Conservation (phyloP, 2,888 invertebrate species). For the Rhabditoides inermis region DNA sequence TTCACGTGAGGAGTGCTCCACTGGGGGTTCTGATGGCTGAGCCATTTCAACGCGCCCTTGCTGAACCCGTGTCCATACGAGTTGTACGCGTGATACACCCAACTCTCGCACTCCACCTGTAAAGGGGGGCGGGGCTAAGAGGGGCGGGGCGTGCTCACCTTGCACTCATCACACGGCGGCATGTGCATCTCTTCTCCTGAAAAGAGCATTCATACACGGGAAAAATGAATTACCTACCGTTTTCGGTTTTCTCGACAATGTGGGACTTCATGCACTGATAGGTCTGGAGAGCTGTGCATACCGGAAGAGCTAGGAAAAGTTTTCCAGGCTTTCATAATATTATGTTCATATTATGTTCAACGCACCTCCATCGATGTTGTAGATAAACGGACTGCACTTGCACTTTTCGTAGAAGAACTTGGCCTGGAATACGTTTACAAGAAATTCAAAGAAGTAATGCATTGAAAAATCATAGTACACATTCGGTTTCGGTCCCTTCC, state of each 20-base stretch:
- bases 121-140: too few species aligned
- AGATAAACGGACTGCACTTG: conserved; percentile 33
- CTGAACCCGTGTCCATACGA: conserved; percentile 40
- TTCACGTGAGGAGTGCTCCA: conserved; percentile 24
- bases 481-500: too few species aligned
- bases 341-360: background rate
- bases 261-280: conserved; percentile 19
- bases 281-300: conserved; percentile 23
- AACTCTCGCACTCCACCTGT: conserved; percentile 20
- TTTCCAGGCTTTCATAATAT: background rate
- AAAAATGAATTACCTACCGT: too few species aligned
- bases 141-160: too few species aligned
- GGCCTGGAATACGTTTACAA: too few species aligned
- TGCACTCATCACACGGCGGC: conserved; percentile 6
- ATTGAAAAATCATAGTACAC: too few species aligned
- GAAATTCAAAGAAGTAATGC: too few species aligned
- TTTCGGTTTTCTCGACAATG: conserved; percentile 17
- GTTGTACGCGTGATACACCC: conserved; percentile 39
- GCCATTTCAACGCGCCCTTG: conserved; percentile 28
- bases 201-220: too few species aligned
- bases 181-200: conserved; percentile 2
- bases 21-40: conserved; percentile 16
- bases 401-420: conserved; percentile 21
- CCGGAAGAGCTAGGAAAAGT: conserved; percentile 17
- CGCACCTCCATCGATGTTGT: conserved; percentile 26